Evolutionary conservation across 2,888 invertebrate species (phyloP), one percentile per base, ranked within the genome.

Genomic region (Polyommatus icarus): DNA sequence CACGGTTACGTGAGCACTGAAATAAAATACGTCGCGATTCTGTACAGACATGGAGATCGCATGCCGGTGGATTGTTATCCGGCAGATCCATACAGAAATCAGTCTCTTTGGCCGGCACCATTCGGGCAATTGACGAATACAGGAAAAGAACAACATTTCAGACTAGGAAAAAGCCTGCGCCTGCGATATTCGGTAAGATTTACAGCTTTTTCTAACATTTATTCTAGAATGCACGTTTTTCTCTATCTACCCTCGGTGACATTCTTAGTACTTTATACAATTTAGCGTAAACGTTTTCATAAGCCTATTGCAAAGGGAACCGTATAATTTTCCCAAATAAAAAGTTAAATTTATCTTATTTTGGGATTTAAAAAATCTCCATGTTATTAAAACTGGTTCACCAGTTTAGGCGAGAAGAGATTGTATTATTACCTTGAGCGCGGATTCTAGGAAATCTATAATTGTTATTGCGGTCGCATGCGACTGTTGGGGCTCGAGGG

Each of bases 21-120:
- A 46, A 46, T 93, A n/a, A 87, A 85, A 79, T 90, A 92, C 90
- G 86, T 90, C 91, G 96, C 91, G 8, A 82, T 94, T 78, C 86
- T 98, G 71, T 99, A 94, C 88, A 95, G 99, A 78, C 99, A 99
- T 93, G 99, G 99, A 18, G 98, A 98, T 87, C 95, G 99, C 81
- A 98, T 98, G 73, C 98, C 98, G 0, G 92, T 97, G 2, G 91
- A 95, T 20, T 95, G 96, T 0, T 99, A 97, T 87, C 97, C 97
- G 0, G 97, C 94, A 29, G 98, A 99, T 91, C 97, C 98, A 0
- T 97, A 97, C 90, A 90, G 90, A 32, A 95, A 97, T 85, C 95
- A 95, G 81, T 95, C 96, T 2, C 91, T 93, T 71, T 99, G 98
- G 98, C 97, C 98, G 0, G 96, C 96, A 12, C 97, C 96, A 81